Percentiles rank a stretch among this genome's conserved stretches.
Evolutionary conservation across 2,888 invertebrate genomes (phyloP).

Genomic region (Anthrax anthrax): DNA sequence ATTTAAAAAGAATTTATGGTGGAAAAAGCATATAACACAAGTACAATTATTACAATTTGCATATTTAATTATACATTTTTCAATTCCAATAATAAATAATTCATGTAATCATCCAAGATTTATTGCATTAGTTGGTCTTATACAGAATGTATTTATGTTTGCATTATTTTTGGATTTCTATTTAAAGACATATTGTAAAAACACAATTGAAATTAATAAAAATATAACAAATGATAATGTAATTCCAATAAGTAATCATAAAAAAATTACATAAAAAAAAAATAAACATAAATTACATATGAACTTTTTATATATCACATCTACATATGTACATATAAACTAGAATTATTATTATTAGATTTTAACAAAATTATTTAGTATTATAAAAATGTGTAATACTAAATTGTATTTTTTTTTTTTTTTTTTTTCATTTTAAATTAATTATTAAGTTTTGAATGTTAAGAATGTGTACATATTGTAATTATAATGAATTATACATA

Average conservation of each 20-base stretch:
- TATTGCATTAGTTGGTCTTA: background rate
- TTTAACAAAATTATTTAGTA: no score
- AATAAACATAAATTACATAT: no score
- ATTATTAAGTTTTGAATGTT: no score
- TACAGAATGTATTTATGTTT: conserved; percentile 29
- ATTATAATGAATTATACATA: no score
- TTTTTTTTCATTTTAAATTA: no score
- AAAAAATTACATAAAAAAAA: background rate
- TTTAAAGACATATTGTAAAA: conserved; percentile 23
- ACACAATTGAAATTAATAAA: background rate
- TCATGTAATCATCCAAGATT: background rate
- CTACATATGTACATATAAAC: no score
- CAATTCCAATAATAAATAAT: background rate
- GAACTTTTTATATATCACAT: no score
- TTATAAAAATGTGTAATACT: no score
- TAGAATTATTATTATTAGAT: no score
- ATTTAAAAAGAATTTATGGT: conserved; percentile 54
- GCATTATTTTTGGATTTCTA: conserved; percentile 32
- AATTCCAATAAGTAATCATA: background rate
- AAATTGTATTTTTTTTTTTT: no score
- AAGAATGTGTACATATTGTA: no score
- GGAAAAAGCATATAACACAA: conserved; percentile 68
- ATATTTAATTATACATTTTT: background rate
- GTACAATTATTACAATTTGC: conserved; percentile 46
- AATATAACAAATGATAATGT: background rate